These are phyloP conservation scores for Alca torda DNA, from an alignment of 2,797 vertebrate species.

Conservation along the genomic window DNA sequence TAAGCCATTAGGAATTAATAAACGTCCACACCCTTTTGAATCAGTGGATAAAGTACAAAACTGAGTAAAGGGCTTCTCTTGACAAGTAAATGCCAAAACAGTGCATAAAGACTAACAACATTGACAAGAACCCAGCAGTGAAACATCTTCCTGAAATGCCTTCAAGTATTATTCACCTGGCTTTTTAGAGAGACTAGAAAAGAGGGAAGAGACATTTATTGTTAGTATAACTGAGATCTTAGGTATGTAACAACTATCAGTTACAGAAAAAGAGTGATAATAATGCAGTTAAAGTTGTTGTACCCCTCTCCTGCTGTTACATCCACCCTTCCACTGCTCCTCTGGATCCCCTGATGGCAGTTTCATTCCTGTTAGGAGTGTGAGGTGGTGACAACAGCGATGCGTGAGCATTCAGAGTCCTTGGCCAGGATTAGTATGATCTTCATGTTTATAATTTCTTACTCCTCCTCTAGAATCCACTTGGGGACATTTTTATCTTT, in stretches of 20 bases:
- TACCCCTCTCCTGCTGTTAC: not conserved
- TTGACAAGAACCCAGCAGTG: not conserved
- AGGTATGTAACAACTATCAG: not conserved
- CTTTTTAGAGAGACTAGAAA: not conserved
- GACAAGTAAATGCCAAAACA: not conserved
- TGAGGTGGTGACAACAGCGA: not conserved
- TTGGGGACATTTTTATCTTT: not conserved
- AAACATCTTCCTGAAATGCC: not conserved
- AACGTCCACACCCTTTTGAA: not conserved
- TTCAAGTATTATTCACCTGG: not conserved
- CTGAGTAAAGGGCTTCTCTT: not conserved
- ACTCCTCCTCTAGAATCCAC: not conserved
- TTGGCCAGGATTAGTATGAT: not conserved
- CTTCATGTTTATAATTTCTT: not conserved
- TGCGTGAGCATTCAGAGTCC: not conserved
- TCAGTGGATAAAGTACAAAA: not conserved
- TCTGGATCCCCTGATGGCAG: not conserved
- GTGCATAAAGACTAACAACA: not conserved
- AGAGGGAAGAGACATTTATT: not conserved
- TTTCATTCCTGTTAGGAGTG: not conserved
- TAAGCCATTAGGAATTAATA: not conserved
- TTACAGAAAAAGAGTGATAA: not conserved
- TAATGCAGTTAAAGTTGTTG: not conserved
- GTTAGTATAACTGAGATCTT: not conserved
- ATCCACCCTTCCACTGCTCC: not conserved